Base-by-base conservation (phyloP, 2,113 vertebrate species). In the Nyctereutes procyonoides region DNA sequence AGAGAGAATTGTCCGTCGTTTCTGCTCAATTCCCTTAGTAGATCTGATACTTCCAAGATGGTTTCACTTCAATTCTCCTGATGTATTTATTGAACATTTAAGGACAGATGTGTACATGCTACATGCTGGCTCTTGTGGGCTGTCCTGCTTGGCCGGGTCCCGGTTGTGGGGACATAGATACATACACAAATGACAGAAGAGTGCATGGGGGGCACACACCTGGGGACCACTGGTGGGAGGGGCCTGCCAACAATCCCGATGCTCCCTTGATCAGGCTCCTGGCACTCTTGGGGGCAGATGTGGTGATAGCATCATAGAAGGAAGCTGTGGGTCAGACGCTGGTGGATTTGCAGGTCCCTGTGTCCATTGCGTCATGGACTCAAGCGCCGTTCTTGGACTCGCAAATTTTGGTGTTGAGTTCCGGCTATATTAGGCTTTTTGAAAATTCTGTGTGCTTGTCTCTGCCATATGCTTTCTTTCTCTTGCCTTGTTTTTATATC, bases 111-210 rank as follows among this genome's bases (percentile, higher is more conserved):
- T 38, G 5, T 9, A 35, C 55, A 20, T 16, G 4, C 22, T 5
- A 5, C 0, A 0, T 56, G 30, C 9, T 38, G 22, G 35, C 11
- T 11, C n/a, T 1, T 0, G 0, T n/a, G 48, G 24, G 22, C 30
- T 84, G 20, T 88, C 48, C 12, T 32, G 32, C 32, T 62, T 24
- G 81, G 65, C 16, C 5, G 13, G 24, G 20, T 10, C 16, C n/a
- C 8, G 0, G 77, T 51, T 32, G 56, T 48, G 2, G 22, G 76
- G 32, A 76, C 58, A 43, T 67, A 65, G 30, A 38, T 19, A 4
- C 12, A 20, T 7, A 3, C 3, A 17, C 24, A 76, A 85, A 81
- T 63, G 28, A 10, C 1, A 26, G 58, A 53, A 26, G 24, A 2
- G 7, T 3, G 5, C 32, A 19, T 15, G 19, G 58, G 20, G 24